phyloP scores from a whole-genome alignment of 2,797 vertebrate genomes.

The Sebastes vulpes region DNA sequence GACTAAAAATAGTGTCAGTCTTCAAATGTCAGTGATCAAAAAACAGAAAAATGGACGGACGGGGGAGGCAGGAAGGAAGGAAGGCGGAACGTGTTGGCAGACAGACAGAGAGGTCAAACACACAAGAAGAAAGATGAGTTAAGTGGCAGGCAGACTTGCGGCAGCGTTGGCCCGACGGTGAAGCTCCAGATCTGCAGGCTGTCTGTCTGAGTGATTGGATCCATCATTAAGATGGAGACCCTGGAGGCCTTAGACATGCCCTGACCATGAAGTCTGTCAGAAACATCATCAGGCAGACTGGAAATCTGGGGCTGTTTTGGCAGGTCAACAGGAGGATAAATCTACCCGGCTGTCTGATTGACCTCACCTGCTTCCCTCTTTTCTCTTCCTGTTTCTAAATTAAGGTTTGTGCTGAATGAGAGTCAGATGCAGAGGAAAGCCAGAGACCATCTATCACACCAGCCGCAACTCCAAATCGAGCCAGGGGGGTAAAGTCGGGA shows the following conservation, averaged over 20 bases:
- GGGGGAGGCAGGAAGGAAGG: background rate
- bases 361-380: conserved; percentile 7
- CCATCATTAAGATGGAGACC: conserved; percentile 49
- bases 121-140: conserved; percentile 26
- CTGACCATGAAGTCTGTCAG: conserved; percentile 10
- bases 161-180: conserved; percentile 29
- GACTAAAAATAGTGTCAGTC: conserved; percentile 11
- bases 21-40: conserved; percentile 7
- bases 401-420: background rate
- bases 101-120: conserved; percentile 17
- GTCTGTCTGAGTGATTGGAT: conserved; percentile 14
- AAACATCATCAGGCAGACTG: conserved; percentile 12
- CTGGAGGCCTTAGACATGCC: conserved; percentile 13
- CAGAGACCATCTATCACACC: background rate
- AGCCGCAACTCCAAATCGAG: background rate
- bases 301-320: background rate
- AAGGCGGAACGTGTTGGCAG: background rate
- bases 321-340: conserved; percentile 32
- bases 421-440: background rate
- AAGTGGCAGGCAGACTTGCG: conserved; percentile 8
- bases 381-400: background rate
- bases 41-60: background rate
- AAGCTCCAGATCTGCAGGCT: conserved; percentile 28
- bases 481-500: background rate
- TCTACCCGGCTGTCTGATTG: background rate